Conservation (phyloP, 2,113 vertebrate species). For the Esox niger region DNA sequence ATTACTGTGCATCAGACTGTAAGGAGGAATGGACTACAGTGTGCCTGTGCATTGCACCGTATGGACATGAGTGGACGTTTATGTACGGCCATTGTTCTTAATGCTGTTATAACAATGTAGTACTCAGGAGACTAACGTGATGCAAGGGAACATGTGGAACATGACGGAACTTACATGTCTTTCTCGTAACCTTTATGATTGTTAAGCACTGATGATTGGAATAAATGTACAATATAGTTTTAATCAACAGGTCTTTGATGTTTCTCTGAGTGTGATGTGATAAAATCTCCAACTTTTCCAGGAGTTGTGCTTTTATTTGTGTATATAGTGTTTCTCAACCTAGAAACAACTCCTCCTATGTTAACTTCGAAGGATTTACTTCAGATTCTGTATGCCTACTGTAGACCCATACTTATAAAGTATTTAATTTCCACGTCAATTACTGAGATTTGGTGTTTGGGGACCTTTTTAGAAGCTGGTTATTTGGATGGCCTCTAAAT, state of each 20-base stretch:
- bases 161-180: neutral
- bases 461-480: neutral
- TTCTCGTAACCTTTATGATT: neutral
- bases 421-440: neutral
- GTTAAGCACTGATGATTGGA: neutral
- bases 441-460: neutral
- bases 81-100: slow-evolving; percentile 3
- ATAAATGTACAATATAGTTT: neutral
- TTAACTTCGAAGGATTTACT: neutral
- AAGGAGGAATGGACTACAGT: slow-evolving; percentile 23
- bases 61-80: slow-evolving; percentile 12
- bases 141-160: neutral
- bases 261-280: slow-evolving; percentile 2
- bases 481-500: neutral
- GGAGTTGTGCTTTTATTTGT: neutral
- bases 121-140: slow-evolving; percentile 9
- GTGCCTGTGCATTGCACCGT: slow-evolving; percentile 15
- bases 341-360: neutral
- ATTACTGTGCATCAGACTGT: slow-evolving; percentile 38
- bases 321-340: neutral
- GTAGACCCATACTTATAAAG: neutral
- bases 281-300: neutral
- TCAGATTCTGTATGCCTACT: neutral
- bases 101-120: neutral
- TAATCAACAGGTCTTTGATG: neutral